phyloP scores from a whole-genome alignment of 2,797 vertebrate genomes.

The Alfaro cultratus region DNA sequence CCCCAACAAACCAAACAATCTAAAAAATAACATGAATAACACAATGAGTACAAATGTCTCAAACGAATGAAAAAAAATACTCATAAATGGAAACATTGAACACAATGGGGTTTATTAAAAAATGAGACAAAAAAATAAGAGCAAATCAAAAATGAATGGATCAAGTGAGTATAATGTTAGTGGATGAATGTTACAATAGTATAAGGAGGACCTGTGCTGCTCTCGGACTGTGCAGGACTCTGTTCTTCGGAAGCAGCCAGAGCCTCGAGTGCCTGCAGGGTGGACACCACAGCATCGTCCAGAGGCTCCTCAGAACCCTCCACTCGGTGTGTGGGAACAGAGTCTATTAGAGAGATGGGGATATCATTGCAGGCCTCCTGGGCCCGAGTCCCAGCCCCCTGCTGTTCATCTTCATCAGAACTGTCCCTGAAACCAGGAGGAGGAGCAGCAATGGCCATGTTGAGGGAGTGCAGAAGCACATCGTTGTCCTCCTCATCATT shows the following conservation, averaged over 20 bases:
- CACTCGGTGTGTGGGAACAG: constrained; percentile 88
- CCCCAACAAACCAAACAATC: too few species aligned
- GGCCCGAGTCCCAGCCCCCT: constrained; percentile 63
- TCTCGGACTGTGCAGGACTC: constrained; percentile 87
- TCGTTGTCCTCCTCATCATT: constrained; percentile 93
- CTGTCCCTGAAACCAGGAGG: constrained; percentile 98
- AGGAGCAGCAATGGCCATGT: constrained; percentile 97
- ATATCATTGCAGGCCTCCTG: constrained; percentile 85
- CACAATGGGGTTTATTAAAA: constrained; percentile 80
- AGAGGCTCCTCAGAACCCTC: constrained; percentile 86
- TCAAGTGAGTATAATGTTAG: constrained; percentile 84
- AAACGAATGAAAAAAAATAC: constrained; percentile 74
- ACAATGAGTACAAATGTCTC: constrained; percentile 31
- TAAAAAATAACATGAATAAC: constrained; percentile 50
- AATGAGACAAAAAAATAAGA: constrained; percentile 65
- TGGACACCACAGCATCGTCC: constrained; percentile 90
- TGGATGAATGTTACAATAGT: constrained; percentile 98
- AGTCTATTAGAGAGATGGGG: constrained; percentile 97
- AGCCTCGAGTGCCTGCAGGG: constrained; percentile 93
- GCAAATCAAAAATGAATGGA: constrained; percentile 83
- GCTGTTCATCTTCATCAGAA: constrained; percentile 97
- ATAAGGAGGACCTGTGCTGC: constrained; percentile 98
- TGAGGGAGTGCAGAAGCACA: constrained; percentile 93
- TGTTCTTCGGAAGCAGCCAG: constrained; percentile 96
- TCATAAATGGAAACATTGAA: constrained; percentile 80